Base-by-base conservation (phyloP, 2,888 invertebrate species). In the Pherbina coryleti region DNA sequence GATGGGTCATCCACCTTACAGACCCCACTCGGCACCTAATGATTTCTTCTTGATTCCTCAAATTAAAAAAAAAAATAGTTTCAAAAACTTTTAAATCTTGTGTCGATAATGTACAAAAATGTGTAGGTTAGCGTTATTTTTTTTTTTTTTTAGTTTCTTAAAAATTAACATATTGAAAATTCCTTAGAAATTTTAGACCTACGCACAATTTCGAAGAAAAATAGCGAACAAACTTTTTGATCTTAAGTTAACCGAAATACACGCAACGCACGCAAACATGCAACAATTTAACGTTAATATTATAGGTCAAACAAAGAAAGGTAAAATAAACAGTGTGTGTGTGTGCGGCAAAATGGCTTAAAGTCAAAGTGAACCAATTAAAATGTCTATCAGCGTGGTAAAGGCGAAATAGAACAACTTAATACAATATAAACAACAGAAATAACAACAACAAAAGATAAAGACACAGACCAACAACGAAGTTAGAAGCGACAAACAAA, bases 281-380 rank as follows among this genome's bases (percentile, higher is more conserved):
- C 25, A 11, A 44, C 11, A 44, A 44, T 44, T 11, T 14, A 44
- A 44, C 14, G 14, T 14, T 11, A 44, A 11, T 44, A 44, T 44
- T 44, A 44, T 44, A 44, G 44, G 44, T 44, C 44, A 44, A 44
- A 44, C 44, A 44, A 11, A 44, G 44, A 14, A 11, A 44, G 44
- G 44, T 44, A 44, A 44, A 14, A 44, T 11, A 44, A 11, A 44
- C 8, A 37, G 37, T 37, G 44, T 37, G 37, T 37, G 44, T 37
- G 60, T 62, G 73, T 73, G 73, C 62, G 73, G 73, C 60, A 73
- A 70, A 69, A 49, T 62, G 62, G 44, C 60, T 25, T 80, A 79
- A 80, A 79, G 78, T 81, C 80, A 78, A 79, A 80, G 76, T 80
- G 79, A 70, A 81, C 79, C 83, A 82, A 83, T 83, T 83, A 83